Percentiles rank a stretch among this genome's conserved stretches.
Conservation (phyloP, 2,797 vertebrate genomes). For the Intellagama lesueurii region DNA sequence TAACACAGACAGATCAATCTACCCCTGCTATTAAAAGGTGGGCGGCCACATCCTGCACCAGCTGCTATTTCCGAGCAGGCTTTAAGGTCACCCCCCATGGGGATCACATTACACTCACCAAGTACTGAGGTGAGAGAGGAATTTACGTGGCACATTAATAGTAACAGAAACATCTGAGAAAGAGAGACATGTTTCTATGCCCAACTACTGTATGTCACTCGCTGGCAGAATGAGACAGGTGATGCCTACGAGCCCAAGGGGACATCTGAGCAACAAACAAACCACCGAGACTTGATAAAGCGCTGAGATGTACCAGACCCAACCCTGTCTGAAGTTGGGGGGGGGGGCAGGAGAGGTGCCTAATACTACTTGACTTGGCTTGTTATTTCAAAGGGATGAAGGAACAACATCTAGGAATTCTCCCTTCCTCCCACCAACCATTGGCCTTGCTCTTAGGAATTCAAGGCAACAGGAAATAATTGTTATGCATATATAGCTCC, state of each 20-base stretch:
- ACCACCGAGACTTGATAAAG: neutral
- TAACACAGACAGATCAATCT: neutral
- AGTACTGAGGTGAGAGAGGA: neutral
- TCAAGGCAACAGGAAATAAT: neutral
- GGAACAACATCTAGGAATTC: neutral
- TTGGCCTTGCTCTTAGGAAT: neutral
- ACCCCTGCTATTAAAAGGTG: neutral
- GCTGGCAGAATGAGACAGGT: neutral
- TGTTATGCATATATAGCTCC: neutral
- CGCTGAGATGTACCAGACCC: neutral
- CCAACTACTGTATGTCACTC: neutral
- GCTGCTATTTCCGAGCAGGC: neutral
- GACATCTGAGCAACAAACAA: neutral
- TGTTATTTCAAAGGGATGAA: neutral
- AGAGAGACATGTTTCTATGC: neutral
- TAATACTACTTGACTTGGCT: neutral
- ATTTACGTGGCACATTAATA: neutral
- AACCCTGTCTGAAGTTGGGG: neutral
- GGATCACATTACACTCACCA: neutral
- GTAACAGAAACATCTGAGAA: neutral
- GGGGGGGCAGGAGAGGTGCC: too few relatives aligned
- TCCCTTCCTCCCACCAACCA: neutral
- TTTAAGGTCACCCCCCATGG: neutral
- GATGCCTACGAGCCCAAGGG: neutral
- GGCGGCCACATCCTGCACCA: slow-evolving; percentile 3